Base-by-base conservation (phyloP, 2,113 vertebrate species). In the Mirza zaza region DNA sequence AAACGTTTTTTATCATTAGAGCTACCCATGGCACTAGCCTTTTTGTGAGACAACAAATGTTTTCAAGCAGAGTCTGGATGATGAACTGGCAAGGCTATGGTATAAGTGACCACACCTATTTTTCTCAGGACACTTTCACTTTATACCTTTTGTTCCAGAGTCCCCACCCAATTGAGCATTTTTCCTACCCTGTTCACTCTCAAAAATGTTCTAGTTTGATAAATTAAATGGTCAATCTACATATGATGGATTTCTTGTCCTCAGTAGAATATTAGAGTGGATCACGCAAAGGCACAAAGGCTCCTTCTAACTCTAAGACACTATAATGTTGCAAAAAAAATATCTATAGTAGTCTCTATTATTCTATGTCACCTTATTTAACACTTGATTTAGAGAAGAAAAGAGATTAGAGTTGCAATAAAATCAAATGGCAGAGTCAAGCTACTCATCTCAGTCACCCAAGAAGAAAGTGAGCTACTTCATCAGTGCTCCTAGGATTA, bases 361-460 rank as follows among this genome's bases (percentile, higher is more conserved):
- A 96, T 59, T 94, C 42, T 45, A 50, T 42, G 2, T 27, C 67
- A 20, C 29, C 27, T 84, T 89, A 68, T 36, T 59, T 76, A 76
- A 85, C 32, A 90, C 8, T 70, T 52, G 29, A 50, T 32, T 77
- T 34, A 87, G 61, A 92, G n/a, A 71, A 39, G 29, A 68, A 94
- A 94, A 86, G 20, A 77, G 81, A 84, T 67, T 50, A 32, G 6
- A 14, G 68, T 34, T 79, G 39, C n/a, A 96, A 55, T 85, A 59
- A 91, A 94, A 92, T 68, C 68, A 87, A 71, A 23, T 39, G 6
- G 21, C 7, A 77, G 39, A 94, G 48, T 90, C 68, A 83, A 97
- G 21, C 42, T 90, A 77, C 23, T 39, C 15, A 75, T 65, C 65
- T 68, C 70, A 90, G 21, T 92, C 29, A 92, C 25, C 42, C 57